Percentiles rank a stretch among this genome's conserved stretches.
phyloP scores from a whole-genome alignment of 35 echinoderm and acorn worm genomes.

The Ptychodera flava region DNA sequence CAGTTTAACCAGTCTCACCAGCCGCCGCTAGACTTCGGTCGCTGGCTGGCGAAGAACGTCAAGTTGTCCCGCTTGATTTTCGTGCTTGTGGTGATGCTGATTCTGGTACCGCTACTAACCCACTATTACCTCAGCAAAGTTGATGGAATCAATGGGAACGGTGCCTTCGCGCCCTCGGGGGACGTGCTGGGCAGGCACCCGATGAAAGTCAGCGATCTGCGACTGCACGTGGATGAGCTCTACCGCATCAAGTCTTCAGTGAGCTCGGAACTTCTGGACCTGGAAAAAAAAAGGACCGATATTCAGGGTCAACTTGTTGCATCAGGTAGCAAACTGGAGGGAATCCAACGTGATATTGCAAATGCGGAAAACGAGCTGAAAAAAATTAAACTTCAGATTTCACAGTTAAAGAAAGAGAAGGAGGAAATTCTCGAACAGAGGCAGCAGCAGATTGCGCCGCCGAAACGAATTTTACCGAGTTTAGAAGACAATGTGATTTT shows the following conservation, averaged over 20 bases:
- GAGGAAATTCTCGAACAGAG: slow-evolving; percentile 70
- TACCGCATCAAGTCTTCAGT: slow-evolving; percentile 78
- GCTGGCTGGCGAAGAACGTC: slow-evolving; percentile 72
- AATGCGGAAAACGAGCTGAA: slow-evolving; percentile 41
- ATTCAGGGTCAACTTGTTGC: slow-evolving; percentile 55
- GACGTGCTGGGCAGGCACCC: slow-evolving; percentile 22
- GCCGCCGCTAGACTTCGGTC: slow-evolving; percentile 23
- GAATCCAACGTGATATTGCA: slow-evolving; percentile 27
- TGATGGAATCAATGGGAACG: slow-evolving; percentile 27
- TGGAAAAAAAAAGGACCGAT: slow-evolving; percentile 64
- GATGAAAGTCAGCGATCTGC: slow-evolving; percentile 68
- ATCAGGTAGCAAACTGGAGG: slow-evolving; percentile 27
- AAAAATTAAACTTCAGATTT: slow-evolving; percentile 58
- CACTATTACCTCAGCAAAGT: slow-evolving; percentile 89
- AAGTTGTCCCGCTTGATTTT: slow-evolving; percentile 70
- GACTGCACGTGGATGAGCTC: slow-evolving; percentile 65
- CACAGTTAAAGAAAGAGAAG: slow-evolving; percentile 64
- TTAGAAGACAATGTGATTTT: slow-evolving; percentile 53
- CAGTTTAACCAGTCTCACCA: neutral
- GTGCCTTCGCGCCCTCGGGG: slow-evolving; percentile 20
- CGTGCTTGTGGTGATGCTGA: slow-evolving; percentile 41
- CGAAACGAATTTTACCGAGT: slow-evolving; percentile 76
- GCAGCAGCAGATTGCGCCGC: slow-evolving; percentile 71
- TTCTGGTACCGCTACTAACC: slow-evolving; percentile 71
- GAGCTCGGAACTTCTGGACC: slow-evolving; percentile 60